Evolutionary conservation across 1,140 invertebrate genomes (phyloP).

Genomic region (Sarcophaga bullata): DNA sequence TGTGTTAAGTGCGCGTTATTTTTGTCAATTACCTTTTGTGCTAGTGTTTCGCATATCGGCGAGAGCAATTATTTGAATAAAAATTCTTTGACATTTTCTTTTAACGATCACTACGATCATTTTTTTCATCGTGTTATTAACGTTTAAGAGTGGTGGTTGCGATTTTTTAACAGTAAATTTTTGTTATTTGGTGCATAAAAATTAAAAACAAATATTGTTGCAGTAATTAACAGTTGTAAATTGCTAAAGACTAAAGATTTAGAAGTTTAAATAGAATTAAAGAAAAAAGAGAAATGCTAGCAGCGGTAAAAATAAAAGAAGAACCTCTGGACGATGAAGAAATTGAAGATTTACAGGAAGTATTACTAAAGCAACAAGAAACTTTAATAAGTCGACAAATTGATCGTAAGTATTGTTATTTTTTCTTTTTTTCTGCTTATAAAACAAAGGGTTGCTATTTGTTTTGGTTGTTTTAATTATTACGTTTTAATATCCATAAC

Average conservation of each 20-base stretch:
- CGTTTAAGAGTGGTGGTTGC: constrained; percentile 22
- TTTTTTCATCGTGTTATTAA: constrained; percentile 27
- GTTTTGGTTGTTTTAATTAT: too few species aligned
- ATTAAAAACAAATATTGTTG: constrained; percentile 15
- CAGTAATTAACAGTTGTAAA: not conserved
- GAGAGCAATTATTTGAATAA: constrained; percentile 8
- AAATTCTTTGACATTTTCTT: constrained; percentile 34
- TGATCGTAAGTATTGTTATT: constrained; percentile 4
- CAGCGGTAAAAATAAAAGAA: constrained; percentile 30
- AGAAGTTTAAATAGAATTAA: not conserved
- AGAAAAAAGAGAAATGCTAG: not conserved
- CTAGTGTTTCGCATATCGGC: constrained; percentile 6
- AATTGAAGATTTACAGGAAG: constrained; percentile 25
- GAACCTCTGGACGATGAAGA: constrained; percentile 29
- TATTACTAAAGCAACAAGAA: constrained; percentile 33
- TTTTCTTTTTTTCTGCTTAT: too few species aligned
- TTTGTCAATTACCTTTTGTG: constrained; percentile 32
- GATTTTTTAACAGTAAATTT: constrained; percentile 37
- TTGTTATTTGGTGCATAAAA: not conserved
- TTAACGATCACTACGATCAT: constrained; percentile 35
- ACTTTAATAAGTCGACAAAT: constrained; percentile 30
- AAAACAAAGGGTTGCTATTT: too few species aligned
- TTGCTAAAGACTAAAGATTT: not conserved
- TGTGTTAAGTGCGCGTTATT: constrained; percentile 15
- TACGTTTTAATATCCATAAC: too few species aligned